Conservation (phyloP, 2,888 invertebrate genomes). For the Microplitis deprimator region DNA sequence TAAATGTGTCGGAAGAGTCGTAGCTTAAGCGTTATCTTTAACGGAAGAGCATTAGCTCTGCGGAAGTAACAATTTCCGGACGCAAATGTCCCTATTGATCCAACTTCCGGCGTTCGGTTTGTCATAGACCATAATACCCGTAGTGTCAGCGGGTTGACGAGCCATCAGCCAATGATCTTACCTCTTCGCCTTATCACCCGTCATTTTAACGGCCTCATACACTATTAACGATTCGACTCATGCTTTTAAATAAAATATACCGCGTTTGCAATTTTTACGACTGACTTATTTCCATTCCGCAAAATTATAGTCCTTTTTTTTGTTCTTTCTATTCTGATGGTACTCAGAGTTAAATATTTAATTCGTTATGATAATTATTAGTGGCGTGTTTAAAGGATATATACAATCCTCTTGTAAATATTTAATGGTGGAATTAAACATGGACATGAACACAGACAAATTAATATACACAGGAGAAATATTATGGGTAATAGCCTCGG, state of each 20-base stretch:
- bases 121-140: slow-evolving; percentile 38
- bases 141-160: slow-evolving; percentile 37
- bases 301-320: neutral
- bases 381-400: too few relatives aligned
- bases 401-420: neutral
- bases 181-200: slow-evolving; percentile 13
- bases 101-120: slow-evolving; percentile 59
- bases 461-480: neutral
- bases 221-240: slow-evolving; percentile 22
- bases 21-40: slow-evolving; percentile 57
- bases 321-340: neutral
- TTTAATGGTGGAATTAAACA: neutral
- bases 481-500: neutral
- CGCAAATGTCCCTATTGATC: slow-evolving; percentile 65
- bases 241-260: neutral
- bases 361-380: too few relatives aligned
- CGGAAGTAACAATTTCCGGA: slow-evolving; percentile 69
- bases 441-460: neutral
- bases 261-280: slow-evolving; percentile 7
- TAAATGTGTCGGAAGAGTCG: slow-evolving; percentile 52
- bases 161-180: slow-evolving; percentile 36
- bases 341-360: too few relatives aligned
- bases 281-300: neutral
- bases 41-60: slow-evolving; percentile 65
- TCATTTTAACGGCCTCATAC: slow-evolving; percentile 31